Evolutionary conservation across 92 coral and sea anemone species (phyloP).

Genomic region (Heliopora coerulea): DNA sequence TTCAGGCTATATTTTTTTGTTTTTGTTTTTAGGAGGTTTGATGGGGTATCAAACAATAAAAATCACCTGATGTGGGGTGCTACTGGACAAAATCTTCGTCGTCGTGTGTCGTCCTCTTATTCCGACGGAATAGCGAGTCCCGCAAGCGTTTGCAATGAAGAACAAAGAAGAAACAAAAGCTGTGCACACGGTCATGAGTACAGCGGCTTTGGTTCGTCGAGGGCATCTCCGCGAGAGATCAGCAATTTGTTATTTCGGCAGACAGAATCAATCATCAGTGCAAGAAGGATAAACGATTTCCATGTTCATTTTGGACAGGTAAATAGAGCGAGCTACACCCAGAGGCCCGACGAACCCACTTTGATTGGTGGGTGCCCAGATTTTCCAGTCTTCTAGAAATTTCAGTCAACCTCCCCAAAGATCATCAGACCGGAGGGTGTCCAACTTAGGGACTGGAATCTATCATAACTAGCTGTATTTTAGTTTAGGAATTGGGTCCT

Average conservation of each 20-base stretch:
- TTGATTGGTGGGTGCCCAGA: no score
- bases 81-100: constrained; percentile 63
- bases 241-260: constrained; percentile 84
- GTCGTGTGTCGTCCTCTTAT: constrained; percentile 72
- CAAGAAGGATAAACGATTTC: constrained; percentile 76
- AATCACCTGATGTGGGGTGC: constrained; percentile 81
- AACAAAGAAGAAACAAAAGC: constrained; percentile 46
- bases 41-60: constrained; percentile 81
- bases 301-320: constrained; percentile 96
- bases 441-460: no score
- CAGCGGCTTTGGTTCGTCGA: constrained; percentile 76
- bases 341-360: neutral
- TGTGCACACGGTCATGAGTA: constrained; percentile 63
- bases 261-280: constrained; percentile 72
- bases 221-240: constrained; percentile 78
- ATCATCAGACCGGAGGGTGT: no score
- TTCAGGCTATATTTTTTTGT: no score
- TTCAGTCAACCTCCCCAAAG: no score
- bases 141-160: constrained; percentile 66
- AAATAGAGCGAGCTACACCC: constrained; percentile 17
- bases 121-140: constrained; percentile 78
- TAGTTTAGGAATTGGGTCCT: no score
- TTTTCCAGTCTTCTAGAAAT: no score
- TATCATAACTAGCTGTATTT: no score
- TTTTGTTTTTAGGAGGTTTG: constrained; percentile 63